Evolutionary conservation across 2,888 invertebrate genomes (phyloP), one percentile per base, ranked within the genome.

Genomic region (Tineola bisselliella): DNA sequence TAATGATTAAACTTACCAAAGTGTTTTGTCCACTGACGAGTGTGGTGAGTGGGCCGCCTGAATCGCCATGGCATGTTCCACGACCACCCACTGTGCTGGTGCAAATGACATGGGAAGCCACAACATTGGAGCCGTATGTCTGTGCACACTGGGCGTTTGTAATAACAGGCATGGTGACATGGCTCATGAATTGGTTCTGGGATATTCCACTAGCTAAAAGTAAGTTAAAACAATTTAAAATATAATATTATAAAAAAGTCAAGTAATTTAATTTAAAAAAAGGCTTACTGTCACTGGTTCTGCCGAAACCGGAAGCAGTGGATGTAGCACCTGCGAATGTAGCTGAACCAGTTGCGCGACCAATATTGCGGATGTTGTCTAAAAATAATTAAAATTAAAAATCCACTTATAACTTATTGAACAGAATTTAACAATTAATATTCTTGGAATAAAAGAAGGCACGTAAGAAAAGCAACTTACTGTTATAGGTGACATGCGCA

Each of bases 241-340:
- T 25, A 4, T 4, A 4, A 25, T 25, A 13, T 52, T 17, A 3
- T 52, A 52, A 15, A 8, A 2, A 52, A n/a, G 8, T 11, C 4
- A 52, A 52, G 8, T n/a, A 12, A 44, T 3, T 13, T n/a, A n/a
- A n/a, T 44, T 44, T n/a, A 44, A 13, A 44, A 44, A 5, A n/a
- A 5, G 2, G 63, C 71, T 71, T 52, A 77, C 75, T 54, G 64
- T 78, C 77, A n/a, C 71, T 70, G 12, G 72, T 74, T 33, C 69
- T 69, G 19, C 80, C 81, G 66, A 73, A 79, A 19, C 80, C 79
- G 2, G 75, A 74, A 8, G 79, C 77, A 5, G 67, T 65, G 4
- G 72, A 76, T 61, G 66, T 66, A 2, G 62, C 62, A 11, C 74
- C 75, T 1, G 58, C 72, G 63, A 72, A 77, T 61, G 63, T 67